Conservation (phyloP, 2,888 invertebrate species). For the Drosophila hamatofila region DNA sequence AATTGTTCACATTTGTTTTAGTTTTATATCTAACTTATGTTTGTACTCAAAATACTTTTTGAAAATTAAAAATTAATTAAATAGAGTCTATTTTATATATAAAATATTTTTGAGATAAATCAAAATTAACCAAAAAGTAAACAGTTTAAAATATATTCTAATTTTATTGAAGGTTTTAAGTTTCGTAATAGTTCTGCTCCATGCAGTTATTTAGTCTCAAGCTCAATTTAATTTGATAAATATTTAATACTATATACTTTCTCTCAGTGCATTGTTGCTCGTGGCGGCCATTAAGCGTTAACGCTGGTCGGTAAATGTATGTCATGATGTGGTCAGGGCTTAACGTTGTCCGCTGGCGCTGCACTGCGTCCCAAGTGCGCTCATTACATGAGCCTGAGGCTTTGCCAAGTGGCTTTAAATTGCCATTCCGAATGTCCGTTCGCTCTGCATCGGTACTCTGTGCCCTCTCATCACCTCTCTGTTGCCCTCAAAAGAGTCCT, state of each 20-base stretch:
- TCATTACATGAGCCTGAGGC: conserved; percentile 64
- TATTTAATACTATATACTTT: not conserved
- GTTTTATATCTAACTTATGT: too few species aligned
- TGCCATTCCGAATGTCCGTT: conserved; percentile 34
- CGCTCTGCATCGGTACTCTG: not conserved
- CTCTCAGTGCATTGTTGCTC: not conserved
- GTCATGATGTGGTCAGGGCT: conserved; percentile 52
- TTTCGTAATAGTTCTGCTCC: not conserved
- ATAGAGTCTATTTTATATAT: too few species aligned
- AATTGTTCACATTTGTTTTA: too few species aligned
- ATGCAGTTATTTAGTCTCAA: not conserved
- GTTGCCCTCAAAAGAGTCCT: not conserved
- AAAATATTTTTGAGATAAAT: too few species aligned
- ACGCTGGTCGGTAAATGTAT: conserved; percentile 55
- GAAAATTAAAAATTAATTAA: too few species aligned
- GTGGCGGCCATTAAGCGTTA: conserved; percentile 39
- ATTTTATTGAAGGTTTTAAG: too few species aligned
- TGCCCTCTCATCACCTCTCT: not conserved
- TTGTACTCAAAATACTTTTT: too few species aligned
- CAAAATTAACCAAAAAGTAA: too few species aligned
- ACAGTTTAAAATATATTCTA: too few species aligned
- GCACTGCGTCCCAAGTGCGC: conserved; percentile 50
- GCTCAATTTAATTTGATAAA: not conserved
- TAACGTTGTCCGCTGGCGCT: conserved; percentile 21
- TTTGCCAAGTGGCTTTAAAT: conserved; percentile 59